Evolutionary conservation across 1,140 invertebrate genomes (phyloP).

Genomic region (Scaptomyza montana): DNA sequence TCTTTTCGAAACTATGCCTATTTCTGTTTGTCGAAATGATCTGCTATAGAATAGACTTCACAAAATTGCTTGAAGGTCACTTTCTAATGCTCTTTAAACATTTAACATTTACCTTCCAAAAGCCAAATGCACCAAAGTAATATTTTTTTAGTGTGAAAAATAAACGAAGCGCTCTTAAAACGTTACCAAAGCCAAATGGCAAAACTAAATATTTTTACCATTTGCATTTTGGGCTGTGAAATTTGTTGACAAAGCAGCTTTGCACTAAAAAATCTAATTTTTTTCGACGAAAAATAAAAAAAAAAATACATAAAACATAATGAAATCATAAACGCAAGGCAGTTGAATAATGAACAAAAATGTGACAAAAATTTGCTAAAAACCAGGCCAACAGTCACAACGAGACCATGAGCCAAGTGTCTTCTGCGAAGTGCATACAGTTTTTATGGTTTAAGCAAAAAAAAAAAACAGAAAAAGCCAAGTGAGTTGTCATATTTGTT

Average conservation of each 20-base stretch:
- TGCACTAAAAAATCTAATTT: slow-evolving; percentile 81
- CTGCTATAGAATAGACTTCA: neutral
- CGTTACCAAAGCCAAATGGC: slow-evolving; percentile 2
- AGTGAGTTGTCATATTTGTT: slow-evolving; percentile 63
- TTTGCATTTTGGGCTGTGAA: slow-evolving; percentile 45
- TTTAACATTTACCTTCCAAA: neutral
- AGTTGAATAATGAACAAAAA: slow-evolving; percentile 24
- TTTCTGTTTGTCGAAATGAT: too few species aligned
- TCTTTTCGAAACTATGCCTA: too few species aligned
- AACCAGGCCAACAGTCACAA: slow-evolving; percentile 32
- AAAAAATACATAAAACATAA: slow-evolving; percentile 40
- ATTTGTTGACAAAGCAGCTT: slow-evolving; percentile 25
- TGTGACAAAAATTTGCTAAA: slow-evolving; percentile 44
- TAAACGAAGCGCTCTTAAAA: slow-evolving; percentile 22
- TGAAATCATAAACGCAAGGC: slow-evolving; percentile 27
- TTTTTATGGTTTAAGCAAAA: slow-evolving; percentile 46
- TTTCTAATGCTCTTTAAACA: slow-evolving; percentile 8
- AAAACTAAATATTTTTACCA: slow-evolving; percentile 22
- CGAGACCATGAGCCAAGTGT: slow-evolving; percentile 25
- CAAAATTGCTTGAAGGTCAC: slow-evolving; percentile 20
- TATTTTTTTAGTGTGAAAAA: slow-evolving; percentile 55
- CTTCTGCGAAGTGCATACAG: slow-evolving; percentile 40
- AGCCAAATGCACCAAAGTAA: neutral
- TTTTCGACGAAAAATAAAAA: slow-evolving; percentile 65
- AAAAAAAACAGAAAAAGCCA: slow-evolving; percentile 35